A percentile compares a stretch with the other conserved stretches of the same genome.
phyloP scores from a whole-genome alignment of 2,797 vertebrate genomes.

The Orientallactaga sibirica region DNA sequence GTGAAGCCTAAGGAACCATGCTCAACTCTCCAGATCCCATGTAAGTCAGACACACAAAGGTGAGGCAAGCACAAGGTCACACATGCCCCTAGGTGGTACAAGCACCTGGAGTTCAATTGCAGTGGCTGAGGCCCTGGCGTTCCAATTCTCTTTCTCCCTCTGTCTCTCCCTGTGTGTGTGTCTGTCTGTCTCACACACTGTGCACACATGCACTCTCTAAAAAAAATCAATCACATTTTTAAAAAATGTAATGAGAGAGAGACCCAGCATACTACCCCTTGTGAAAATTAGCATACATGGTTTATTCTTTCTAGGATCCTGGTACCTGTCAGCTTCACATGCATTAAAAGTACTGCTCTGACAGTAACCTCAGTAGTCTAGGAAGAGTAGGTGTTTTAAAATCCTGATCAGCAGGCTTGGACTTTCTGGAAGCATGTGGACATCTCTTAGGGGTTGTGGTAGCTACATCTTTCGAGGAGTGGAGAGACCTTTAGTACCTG shows the following conservation, averaged over 20 bases:
- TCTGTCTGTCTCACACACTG: too few species aligned
- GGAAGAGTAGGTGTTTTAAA: constrained; percentile 18
- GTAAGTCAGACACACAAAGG: too few species aligned
- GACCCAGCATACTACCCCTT: background rate
- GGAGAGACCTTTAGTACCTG: background rate
- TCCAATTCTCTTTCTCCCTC: too few species aligned
- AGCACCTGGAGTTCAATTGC: too few species aligned
- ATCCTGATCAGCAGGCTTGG: background rate
- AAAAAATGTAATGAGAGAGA: background rate
- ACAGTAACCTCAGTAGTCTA: background rate
- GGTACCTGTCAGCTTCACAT: background rate
- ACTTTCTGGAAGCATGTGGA: background rate
- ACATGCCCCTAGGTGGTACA: too few species aligned
- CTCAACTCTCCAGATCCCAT: too few species aligned
- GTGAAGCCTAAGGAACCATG: too few species aligned
- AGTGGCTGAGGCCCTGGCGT: too few species aligned
- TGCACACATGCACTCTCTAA: too few species aligned
- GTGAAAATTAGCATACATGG: background rate
- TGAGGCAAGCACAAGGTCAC: too few species aligned
- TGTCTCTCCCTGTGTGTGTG: too few species aligned
- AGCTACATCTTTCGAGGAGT: background rate
- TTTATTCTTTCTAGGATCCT: background rate
- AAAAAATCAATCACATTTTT: background rate
- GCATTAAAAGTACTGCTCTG: constrained; percentile 7
- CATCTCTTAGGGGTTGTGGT: background rate